These are phyloP conservation scores for Pollenia angustigena DNA, from an alignment of 2,888 invertebrate genomes.

Conservation along the genomic window DNA sequence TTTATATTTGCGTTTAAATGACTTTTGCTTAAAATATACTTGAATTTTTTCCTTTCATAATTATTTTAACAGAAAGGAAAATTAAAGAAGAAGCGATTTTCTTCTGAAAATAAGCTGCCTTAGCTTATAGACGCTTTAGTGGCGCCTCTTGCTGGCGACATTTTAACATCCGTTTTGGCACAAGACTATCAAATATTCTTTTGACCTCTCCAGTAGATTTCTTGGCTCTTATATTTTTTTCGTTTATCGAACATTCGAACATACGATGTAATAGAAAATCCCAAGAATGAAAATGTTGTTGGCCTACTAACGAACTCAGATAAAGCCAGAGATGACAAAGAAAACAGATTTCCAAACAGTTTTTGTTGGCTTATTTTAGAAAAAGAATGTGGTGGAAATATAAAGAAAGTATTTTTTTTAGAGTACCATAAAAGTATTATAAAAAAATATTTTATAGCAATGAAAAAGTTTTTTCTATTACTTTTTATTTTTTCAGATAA, in stretches of 20 bases:
- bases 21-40: background rate
- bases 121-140: constrained; percentile 77
- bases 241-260: too few species aligned
- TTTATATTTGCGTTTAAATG: background rate
- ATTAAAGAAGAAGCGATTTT: background rate
- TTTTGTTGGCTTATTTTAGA: too few species aligned
- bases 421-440: background rate
- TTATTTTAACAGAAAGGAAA: background rate
- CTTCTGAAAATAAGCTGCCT: constrained; percentile 29
- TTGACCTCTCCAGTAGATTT: constrained; percentile 29
- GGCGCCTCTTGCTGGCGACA: constrained; percentile 80
- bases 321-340: background rate
- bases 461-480: background rate
- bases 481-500: background rate
- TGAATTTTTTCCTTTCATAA: too few species aligned
- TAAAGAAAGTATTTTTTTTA: too few species aligned
- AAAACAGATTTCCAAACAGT: background rate
- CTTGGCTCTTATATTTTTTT: background rate
- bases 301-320: constrained; percentile 29
- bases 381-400: too few species aligned
- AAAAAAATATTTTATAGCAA: background rate
- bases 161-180: constrained; percentile 66
- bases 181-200: constrained; percentile 74
- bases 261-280: too few species aligned
- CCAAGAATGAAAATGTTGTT: background rate